Percentiles rank a stretch among this genome's conserved stretches.
These are phyloP conservation scores for Scomber colias DNA, from an alignment of 2,113 vertebrate species.

Conservation along the genomic window DNA sequence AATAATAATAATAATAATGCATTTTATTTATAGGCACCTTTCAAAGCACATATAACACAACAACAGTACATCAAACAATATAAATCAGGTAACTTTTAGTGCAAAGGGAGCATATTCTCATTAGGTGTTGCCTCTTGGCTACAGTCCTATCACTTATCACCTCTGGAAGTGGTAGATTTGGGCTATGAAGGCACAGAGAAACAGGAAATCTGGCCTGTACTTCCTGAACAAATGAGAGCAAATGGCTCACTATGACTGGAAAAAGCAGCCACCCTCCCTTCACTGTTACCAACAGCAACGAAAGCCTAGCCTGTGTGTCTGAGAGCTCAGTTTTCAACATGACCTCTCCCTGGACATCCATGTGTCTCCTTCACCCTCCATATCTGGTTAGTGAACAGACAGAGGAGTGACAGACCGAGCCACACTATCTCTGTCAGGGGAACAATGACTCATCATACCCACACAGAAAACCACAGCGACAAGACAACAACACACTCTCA, in stretches of 20 bases:
- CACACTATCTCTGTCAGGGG: conserved; percentile 42
- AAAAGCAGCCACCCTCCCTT: not conserved
- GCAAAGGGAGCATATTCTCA: too few species aligned
- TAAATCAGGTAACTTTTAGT: too few species aligned
- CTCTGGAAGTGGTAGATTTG: not conserved
- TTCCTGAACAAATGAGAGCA: conserved; percentile 44
- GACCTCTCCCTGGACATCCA: conserved; percentile 37
- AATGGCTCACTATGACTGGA: not conserved
- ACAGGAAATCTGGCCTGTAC: conserved; percentile 37
- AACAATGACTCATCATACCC: conserved; percentile 55
- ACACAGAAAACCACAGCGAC: conserved; percentile 16
- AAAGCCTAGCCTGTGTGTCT: not conserved
- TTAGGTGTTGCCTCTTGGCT: conserved; percentile 3
- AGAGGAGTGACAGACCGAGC: conserved; percentile 30
- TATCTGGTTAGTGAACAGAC: conserved; percentile 55
- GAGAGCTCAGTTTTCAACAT: conserved; percentile 22
- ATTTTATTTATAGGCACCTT: too few species aligned
- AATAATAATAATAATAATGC: too few species aligned
- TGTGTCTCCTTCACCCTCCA: conserved; percentile 50
- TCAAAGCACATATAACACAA: too few species aligned
- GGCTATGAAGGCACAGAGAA: not conserved
- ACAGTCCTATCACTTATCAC: not conserved
- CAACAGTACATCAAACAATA: too few species aligned
- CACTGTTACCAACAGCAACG: conserved; percentile 29
- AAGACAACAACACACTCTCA: conserved; percentile 13